Evolutionary conservation across 2,888 invertebrate species (phyloP).

Genomic region (Pammene aurita): DNA sequence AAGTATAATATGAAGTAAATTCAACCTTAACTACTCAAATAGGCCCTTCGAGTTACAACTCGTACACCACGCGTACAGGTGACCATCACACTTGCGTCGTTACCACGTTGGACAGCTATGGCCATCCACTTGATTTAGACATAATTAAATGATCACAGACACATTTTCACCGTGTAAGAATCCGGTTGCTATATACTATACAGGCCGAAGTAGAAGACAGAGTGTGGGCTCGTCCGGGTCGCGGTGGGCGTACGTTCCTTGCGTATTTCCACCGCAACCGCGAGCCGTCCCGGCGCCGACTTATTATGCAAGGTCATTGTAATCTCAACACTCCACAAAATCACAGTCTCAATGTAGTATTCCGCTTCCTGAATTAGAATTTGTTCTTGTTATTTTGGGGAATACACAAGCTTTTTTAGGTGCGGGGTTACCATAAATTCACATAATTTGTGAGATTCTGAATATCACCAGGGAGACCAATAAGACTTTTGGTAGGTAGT

Average conservation of each 20-base stretch:
- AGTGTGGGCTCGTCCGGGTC: slow-evolving; percentile 2
- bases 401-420: slow-evolving; percentile 29
- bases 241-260: slow-evolving; percentile 40
- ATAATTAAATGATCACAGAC: too few relatives aligned
- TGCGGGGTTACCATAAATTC: slow-evolving; percentile 22
- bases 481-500: neutral
- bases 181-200: too few relatives aligned
- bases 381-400: slow-evolving; percentile 42
- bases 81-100: too few relatives aligned
- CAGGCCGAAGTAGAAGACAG: neutral
- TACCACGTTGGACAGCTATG: too few relatives aligned
- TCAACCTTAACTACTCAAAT: too few relatives aligned
- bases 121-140: too few relatives aligned
- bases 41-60: too few relatives aligned
- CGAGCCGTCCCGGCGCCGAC: slow-evolving; percentile 54
- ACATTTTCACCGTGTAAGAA: too few relatives aligned
- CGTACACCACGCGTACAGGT: too few relatives aligned
- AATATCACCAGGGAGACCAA: slow-evolving; percentile 7
- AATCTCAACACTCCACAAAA: slow-evolving; percentile 55
- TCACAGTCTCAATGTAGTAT: slow-evolving; percentile 53
- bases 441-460: slow-evolving; percentile 5
- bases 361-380: slow-evolving; percentile 43
- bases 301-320: slow-evolving; percentile 65
- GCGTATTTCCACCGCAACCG: slow-evolving; percentile 45
- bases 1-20: too few relatives aligned